Conservation (phyloP, 2,888 invertebrate genomes). For the Macrosiphum euphorbiae region DNA sequence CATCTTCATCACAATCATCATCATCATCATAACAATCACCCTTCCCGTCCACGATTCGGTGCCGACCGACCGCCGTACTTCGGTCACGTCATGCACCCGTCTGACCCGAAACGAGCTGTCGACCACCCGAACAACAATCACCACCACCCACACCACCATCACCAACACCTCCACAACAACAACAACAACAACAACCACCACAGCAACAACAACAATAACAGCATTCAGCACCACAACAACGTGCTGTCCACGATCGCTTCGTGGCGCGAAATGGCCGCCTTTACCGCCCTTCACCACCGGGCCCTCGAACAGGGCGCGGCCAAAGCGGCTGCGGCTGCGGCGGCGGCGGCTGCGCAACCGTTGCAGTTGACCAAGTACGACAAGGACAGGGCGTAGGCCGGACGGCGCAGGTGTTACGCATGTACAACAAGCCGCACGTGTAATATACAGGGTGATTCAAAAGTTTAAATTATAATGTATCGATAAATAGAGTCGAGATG, state of each 20-base stretch:
- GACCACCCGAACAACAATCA: constrained; percentile 12
- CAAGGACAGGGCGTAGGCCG: constrained; percentile 65
- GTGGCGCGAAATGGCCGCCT: constrained; percentile 65
- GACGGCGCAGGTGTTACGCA: background rate
- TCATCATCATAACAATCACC: background rate
- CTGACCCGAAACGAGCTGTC: constrained; percentile 28
- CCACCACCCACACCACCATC: constrained; percentile 20
- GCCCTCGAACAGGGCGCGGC: constrained; percentile 35
- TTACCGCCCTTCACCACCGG: constrained; percentile 67
- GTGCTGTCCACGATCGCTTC: constrained; percentile 59
- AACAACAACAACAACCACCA: background rate
- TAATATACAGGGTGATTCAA: background rate
- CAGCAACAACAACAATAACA: constrained; percentile 35
- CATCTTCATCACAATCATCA: background rate
- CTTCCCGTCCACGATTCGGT: background rate
- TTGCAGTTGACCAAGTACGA: constrained; percentile 70
- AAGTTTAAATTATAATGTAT: background rate
- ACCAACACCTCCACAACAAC: constrained; percentile 3
- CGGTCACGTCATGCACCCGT: background rate
- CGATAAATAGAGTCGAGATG: too few relatives aligned
- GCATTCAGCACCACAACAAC: constrained; percentile 36
- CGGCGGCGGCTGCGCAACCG: constrained; percentile 67
- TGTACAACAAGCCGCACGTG: background rate
- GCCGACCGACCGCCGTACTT: constrained; percentile 31
- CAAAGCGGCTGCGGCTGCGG: constrained; percentile 49